A percentile compares a stretch with the other conserved stretches of the same genome.
Evolutionary conservation across 2,113 vertebrate genomes (phyloP).

Genomic region (Delphinapterus leucas): DNA sequence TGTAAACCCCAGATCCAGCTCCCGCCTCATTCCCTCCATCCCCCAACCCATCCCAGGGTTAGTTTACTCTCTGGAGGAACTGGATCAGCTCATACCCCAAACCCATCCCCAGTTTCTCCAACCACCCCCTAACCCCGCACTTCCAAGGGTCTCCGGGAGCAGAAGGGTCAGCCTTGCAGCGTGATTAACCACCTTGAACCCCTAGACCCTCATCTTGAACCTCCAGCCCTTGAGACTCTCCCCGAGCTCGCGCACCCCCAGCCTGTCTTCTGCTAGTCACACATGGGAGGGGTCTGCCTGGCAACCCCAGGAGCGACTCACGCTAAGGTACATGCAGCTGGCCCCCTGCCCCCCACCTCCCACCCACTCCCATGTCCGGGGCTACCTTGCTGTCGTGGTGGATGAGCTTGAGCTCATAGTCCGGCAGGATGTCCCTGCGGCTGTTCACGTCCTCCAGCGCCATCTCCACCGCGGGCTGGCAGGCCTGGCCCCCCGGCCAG

Average conservation of each 20-base stretch:
- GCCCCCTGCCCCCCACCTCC: background rate
- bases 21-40: background rate
- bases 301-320: background rate
- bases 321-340: background rate
- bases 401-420: constrained; percentile 94
- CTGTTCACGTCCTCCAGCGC: constrained; percentile 95
- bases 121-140: background rate
- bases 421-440: constrained; percentile 92
- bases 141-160: background rate
- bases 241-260: background rate
- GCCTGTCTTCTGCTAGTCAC: background rate
- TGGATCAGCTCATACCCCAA: background rate
- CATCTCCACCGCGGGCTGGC: constrained; percentile 93
- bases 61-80: background rate
- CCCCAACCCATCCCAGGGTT: background rate
- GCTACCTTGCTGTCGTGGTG: constrained; percentile 95
- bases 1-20: constrained; percentile 21
- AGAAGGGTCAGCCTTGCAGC: background rate
- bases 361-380: constrained; percentile 24
- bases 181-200: background rate
- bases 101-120: background rate
- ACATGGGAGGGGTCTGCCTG: background rate
- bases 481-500: constrained; percentile 95
- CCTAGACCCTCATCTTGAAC: constrained; percentile 17
- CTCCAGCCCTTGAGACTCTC: background rate